Evolutionary conservation across 2,888 invertebrate genomes (phyloP).

Genomic region (Agrochola circellaris): DNA sequence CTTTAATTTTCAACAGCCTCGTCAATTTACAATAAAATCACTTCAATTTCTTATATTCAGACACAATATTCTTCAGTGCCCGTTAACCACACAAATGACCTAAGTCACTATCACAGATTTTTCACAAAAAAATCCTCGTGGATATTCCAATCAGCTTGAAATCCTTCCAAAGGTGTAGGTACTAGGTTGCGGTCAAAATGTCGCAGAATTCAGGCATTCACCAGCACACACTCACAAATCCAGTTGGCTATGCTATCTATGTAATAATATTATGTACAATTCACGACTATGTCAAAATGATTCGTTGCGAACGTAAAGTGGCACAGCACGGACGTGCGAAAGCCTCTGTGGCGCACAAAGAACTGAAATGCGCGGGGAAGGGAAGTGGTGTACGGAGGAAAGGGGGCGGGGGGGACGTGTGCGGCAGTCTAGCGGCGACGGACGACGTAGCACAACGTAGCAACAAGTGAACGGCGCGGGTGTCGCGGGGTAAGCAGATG

Average conservation of each 20-base stretch:
- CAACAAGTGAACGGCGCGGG: conserved; percentile 89
- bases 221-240: conserved; percentile 81
- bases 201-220: conserved; percentile 78
- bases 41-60: conserved; percentile 56
- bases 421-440: conserved; percentile 82
- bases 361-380: conserved; percentile 89
- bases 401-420: conserved; percentile 77
- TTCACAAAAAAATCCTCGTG: conserved; percentile 71
- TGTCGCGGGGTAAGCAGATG: conserved; percentile 74
- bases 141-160: conserved; percentile 69
- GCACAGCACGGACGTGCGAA: conserved; percentile 83
- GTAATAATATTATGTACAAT: conserved; percentile 69
- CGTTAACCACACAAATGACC: conserved; percentile 64
- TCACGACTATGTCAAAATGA: conserved; percentile 80
- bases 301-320: conserved; percentile 75
- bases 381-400: conserved; percentile 79
- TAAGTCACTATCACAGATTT: conserved; percentile 80
- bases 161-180: conserved; percentile 71
- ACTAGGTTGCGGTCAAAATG: conserved; percentile 82
- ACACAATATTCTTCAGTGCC: conserved; percentile 69
- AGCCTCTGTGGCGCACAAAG: conserved; percentile 88
- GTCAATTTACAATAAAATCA: conserved; percentile 63
- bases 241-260: conserved; percentile 77
- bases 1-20: conserved; percentile 60
- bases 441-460: conserved; percentile 84